These are phyloP conservation scores for Balaeniceps rex DNA, from an alignment of 2,113 vertebrate genomes.

Conservation along the genomic window DNA sequence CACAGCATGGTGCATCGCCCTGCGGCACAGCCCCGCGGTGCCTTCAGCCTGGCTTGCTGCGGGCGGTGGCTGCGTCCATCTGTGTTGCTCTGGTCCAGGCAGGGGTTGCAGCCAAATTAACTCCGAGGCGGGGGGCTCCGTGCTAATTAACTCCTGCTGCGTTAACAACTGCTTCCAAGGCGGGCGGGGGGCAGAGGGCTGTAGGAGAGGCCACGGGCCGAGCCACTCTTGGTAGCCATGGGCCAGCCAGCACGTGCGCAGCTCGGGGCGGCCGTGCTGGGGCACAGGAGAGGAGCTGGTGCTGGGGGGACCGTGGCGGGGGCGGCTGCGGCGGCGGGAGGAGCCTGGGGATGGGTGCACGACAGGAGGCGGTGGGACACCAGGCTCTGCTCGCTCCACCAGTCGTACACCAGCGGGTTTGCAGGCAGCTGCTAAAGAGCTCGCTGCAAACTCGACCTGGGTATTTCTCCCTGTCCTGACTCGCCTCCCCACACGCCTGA, in stretches of 20 bases:
- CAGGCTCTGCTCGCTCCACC: background rate
- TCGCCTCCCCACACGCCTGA: rapidly evolving
- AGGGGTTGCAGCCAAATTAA: background rate
- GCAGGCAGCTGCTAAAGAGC: background rate
- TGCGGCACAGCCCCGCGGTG: background rate
- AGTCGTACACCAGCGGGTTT: background rate
- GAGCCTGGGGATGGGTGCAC: background rate
- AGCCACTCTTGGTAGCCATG: background rate
- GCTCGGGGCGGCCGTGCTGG: background rate
- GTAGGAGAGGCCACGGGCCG: background rate
- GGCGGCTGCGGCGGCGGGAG: background rate
- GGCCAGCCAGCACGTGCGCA: rapidly evolving
- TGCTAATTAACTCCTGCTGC: background rate
- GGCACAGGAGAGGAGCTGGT: background rate
- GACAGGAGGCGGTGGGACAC: rapidly evolving
- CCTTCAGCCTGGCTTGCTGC: background rate
- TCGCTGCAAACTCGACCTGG: background rate
- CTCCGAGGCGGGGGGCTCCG: background rate
- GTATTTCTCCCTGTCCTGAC: background rate
- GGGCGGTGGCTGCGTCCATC: background rate
- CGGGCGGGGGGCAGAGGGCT: background rate
- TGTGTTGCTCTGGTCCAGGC: rapidly evolving
- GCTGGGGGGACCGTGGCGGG: background rate
- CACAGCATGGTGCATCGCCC: background rate
- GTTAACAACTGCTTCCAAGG: rapidly evolving